phyloP scores from a whole-genome alignment of 1,140 invertebrate genomes.

The Phenacoccus solenopsis region DNA sequence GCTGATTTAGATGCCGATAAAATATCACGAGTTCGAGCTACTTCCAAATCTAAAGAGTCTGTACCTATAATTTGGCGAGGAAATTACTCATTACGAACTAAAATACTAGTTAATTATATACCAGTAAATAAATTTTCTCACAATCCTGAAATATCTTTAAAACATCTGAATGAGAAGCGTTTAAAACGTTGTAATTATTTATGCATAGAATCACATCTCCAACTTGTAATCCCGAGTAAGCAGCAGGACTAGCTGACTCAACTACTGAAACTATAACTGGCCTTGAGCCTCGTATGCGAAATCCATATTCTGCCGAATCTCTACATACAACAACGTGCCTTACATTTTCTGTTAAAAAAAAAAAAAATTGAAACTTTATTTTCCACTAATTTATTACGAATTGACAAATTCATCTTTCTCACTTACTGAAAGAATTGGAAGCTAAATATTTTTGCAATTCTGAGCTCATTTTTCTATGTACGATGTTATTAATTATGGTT shows the following conservation, averaged over 20 bases:
- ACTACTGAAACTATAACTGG: constrained; percentile 92
- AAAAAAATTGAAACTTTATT: too few relatives aligned
- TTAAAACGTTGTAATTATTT: constrained; percentile 79
- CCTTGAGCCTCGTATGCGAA: constrained; percentile 87
- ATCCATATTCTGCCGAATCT: constrained; percentile 83
- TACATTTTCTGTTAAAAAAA: constrained; percentile 57
- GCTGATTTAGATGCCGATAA: constrained; percentile 41
- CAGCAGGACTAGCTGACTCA: constrained; percentile 79
- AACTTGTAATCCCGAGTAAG: constrained; percentile 77
- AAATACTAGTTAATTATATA: background rate
- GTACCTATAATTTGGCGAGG: constrained; percentile 33
- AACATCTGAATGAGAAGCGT: constrained; percentile 88
- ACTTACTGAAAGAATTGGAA: constrained; percentile 71
- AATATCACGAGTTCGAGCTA: constrained; percentile 72
- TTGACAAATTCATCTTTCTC: too few relatives aligned
- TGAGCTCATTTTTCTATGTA: constrained; percentile 79
- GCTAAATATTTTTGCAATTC: constrained; percentile 79
- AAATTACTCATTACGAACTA: background rate
- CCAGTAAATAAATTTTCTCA: constrained; percentile 32
- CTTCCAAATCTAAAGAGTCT: constrained; percentile 71
- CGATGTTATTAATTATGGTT: constrained; percentile 72
- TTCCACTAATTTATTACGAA: too few relatives aligned
- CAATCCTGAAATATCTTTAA: constrained; percentile 82
- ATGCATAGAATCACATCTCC: constrained; percentile 88
- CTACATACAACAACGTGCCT: constrained; percentile 69